A percentile compares a stretch with the other conserved stretches of the same genome.
phyloP scores from a whole-genome alignment of 2,797 vertebrate genomes.

The Muraenolepis orangiensis region DNA sequence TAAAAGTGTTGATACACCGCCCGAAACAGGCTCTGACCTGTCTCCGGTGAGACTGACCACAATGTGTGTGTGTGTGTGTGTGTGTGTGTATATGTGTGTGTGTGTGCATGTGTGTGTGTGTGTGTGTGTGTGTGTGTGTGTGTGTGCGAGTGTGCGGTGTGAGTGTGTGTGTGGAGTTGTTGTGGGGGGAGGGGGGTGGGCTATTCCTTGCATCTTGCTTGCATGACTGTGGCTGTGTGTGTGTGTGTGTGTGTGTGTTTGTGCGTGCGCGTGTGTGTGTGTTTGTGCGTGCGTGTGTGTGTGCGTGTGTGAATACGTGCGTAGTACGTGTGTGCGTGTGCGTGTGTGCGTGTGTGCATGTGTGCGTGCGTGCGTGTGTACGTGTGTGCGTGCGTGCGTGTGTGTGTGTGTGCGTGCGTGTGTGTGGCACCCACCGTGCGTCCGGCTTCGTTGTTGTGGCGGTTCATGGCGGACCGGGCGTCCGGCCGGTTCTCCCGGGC shows the following conservation, averaged over 20 bases:
- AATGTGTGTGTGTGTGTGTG: too few relatives aligned
- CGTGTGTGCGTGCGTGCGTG: background rate
- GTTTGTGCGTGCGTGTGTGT: background rate
- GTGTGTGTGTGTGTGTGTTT: background rate
- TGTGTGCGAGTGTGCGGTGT: background rate
- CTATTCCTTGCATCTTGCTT: too few relatives aligned
- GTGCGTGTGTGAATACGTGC: background rate
- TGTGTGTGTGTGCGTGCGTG: background rate
- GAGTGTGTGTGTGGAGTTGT: background rate
- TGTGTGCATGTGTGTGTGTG: too few relatives aligned
- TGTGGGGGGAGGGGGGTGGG: too few relatives aligned
- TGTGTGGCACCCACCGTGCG: constrained; percentile 75
- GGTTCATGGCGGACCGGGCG: constrained; percentile 96
- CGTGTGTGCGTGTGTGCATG: background rate
- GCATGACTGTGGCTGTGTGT: background rate
- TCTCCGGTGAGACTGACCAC: too few relatives aligned
- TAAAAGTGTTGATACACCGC: background rate
- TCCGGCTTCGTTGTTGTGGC: constrained; percentile 98
- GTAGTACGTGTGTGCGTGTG: background rate
- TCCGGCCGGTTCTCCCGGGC: constrained; percentile 94
- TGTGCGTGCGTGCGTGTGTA: background rate
- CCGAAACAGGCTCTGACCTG: too few relatives aligned
- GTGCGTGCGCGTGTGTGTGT: background rate
- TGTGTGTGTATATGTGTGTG: background rate
- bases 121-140: background rate